These are phyloP conservation scores for Tinamus major DNA, from an alignment of 2,797 vertebrate genomes.

Conservation along the genomic window DNA sequence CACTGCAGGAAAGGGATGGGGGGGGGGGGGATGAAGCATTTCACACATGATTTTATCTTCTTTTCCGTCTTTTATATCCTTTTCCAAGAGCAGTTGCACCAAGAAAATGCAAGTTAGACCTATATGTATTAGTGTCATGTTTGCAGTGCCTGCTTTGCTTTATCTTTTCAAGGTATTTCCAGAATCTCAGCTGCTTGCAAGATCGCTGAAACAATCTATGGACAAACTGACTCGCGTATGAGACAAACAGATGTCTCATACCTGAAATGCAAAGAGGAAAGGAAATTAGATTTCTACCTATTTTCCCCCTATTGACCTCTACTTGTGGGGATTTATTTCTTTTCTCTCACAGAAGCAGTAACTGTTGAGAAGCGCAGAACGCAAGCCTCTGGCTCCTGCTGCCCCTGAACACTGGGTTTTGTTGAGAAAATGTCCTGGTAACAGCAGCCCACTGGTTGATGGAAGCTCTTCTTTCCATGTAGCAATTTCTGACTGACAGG, in stretches of 20 bases:
- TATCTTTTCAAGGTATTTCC: neutral
- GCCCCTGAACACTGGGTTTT: neutral
- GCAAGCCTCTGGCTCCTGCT: neutral
- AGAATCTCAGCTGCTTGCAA: neutral
- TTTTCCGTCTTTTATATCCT: neutral
- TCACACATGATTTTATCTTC: neutral
- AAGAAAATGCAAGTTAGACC: neutral
- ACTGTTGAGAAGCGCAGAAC: neutral
- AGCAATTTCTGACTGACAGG: neutral
- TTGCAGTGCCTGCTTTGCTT: neutral
- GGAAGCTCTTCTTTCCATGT: neutral
- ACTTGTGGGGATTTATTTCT: neutral
- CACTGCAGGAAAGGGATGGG: accelerated
- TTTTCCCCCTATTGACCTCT: neutral
- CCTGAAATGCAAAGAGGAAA: neutral
- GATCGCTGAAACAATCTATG: neutral
- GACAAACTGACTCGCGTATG: neutral
- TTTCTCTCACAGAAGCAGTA: neutral
- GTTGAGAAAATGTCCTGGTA: neutral
- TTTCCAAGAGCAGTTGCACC: neutral
- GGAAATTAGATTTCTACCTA: neutral
- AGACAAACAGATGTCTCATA: neutral
- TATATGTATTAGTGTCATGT: neutral
- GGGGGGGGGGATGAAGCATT: neutral
- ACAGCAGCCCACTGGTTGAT: neutral